phyloP scores from a whole-genome alignment of 1,140 invertebrate species.

The Chrysomallon squamiferum region DNA sequence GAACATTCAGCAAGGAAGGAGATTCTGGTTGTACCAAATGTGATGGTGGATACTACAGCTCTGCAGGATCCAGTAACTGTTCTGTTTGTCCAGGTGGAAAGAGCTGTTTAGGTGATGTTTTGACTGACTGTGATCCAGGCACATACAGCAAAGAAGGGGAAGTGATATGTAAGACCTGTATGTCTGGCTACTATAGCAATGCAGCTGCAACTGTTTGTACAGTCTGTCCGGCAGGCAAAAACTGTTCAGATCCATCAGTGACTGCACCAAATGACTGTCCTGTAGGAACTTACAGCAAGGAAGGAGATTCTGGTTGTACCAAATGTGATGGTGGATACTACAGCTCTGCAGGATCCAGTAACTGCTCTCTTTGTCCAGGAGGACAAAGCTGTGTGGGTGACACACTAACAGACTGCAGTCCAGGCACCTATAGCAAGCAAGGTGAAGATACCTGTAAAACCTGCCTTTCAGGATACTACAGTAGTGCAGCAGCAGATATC shows the following conservation, averaged over 20 bases:
- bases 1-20: slow-evolving; percentile 27
- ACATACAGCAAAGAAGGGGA: slow-evolving; percentile 26
- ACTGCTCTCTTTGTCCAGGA: slow-evolving; percentile 25
- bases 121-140: slow-evolving; percentile 23
- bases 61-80: slow-evolving; percentile 16
- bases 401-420: slow-evolving; percentile 10
- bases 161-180: slow-evolving; percentile 15
- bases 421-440: slow-evolving; percentile 12
- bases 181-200: slow-evolving; percentile 18
- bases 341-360: neutral
- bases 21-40: slow-evolving; percentile 15
- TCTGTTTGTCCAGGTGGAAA: slow-evolving; percentile 20
- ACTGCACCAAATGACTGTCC: slow-evolving; percentile 30
- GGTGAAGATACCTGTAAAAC: slow-evolving; percentile 7
- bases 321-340: slow-evolving; percentile 25
- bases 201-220: slow-evolving; percentile 12
- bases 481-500: neutral
- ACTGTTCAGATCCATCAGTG: slow-evolving; percentile 16
- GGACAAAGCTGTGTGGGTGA: slow-evolving; percentile 23
- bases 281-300: slow-evolving; percentile 31
- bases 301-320: slow-evolving; percentile 28
- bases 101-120: neutral
- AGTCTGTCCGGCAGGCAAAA: slow-evolving; percentile 17
- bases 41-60: slow-evolving; percentile 22
- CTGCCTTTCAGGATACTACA: slow-evolving; percentile 16